Evolutionary conservation across 2,797 vertebrate genomes (phyloP).

Genomic region (Cyclopterus lumpus): DNA sequence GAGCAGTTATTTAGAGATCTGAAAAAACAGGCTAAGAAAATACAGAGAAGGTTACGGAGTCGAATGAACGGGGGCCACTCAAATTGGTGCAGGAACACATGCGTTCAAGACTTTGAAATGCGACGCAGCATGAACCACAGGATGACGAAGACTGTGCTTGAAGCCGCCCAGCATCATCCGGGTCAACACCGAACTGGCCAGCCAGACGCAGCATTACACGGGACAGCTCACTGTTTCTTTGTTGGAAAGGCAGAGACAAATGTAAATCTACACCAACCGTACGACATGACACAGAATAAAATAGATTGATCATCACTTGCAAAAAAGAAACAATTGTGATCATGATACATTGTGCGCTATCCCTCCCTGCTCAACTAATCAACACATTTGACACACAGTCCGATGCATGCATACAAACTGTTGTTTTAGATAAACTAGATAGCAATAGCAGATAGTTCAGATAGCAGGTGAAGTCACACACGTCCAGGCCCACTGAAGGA

Average conservation of each 20-base stretch:
- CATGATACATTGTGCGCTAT: neutral
- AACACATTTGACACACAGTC: neutral
- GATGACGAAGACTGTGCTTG: slow-evolving; percentile 1
- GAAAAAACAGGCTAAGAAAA: neutral
- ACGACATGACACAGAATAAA: neutral
- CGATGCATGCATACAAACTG: neutral
- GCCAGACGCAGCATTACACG: slow-evolving; percentile 67
- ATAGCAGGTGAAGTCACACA: neutral
- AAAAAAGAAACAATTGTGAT: slow-evolving; percentile 1
- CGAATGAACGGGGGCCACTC: neutral
- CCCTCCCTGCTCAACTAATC: neutral
- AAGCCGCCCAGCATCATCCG: slow-evolving; percentile 26
- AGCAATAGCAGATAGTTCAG: neutral
- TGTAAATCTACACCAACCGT: neutral
- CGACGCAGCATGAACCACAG: slow-evolving; percentile 16
- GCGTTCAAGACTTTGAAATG: slow-evolving; percentile 22
- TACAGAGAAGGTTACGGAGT: neutral
- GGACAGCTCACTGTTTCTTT: slow-evolving; percentile 52
- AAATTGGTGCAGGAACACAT: neutral
- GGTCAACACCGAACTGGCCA: slow-evolving; percentile 38
- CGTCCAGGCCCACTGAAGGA: neutral
- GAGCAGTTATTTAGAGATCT: slow-evolving; percentile 2
- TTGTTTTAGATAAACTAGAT: neutral
- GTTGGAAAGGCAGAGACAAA: slow-evolving; percentile 27
- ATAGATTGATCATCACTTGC: neutral